Percentiles rank a stretch among this genome's conserved stretches.
phyloP scores from a whole-genome alignment of 2,113 vertebrate genomes.

The Dromiciops gliroides region DNA sequence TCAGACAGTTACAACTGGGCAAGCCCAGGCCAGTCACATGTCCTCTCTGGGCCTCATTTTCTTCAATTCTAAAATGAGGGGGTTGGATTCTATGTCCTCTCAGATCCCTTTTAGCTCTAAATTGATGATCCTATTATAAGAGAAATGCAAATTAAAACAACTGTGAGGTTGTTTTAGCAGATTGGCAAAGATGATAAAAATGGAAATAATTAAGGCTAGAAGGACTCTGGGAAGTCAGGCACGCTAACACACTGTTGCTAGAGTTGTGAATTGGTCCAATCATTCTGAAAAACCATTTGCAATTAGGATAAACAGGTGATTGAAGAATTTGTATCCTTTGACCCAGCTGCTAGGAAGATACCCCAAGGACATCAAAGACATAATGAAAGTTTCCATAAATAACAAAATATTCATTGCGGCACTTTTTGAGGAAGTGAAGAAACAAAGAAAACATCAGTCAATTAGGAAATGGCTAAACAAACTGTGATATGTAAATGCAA shows the following conservation, averaged over 20 bases:
- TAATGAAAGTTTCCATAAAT: not conserved
- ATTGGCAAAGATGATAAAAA: slow-evolving; percentile 13
- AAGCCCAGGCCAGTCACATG: not conserved
- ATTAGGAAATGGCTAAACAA: not conserved
- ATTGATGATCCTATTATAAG: slow-evolving; percentile 1
- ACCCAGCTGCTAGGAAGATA: not conserved
- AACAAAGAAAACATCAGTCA: not conserved
- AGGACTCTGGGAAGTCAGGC: not conserved
- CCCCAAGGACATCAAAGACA: not conserved
- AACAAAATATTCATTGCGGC: not conserved
- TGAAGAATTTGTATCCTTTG: not conserved
- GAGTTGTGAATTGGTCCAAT: not conserved
- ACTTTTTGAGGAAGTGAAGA: not conserved
- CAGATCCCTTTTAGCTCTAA: not conserved
- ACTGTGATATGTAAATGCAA: not conserved
- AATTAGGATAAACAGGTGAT: slow-evolving; percentile 1
- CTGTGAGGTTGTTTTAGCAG: not conserved
- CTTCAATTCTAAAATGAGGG: not conserved
- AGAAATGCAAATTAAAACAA: slow-evolving; percentile 1
- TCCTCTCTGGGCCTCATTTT: not conserved
- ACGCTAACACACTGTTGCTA: not conserved
- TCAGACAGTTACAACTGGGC: not conserved
- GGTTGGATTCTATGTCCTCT: not conserved
- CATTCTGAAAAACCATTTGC: not conserved
- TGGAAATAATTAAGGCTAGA: not conserved